Percentiles rank a stretch among this genome's conserved stretches.
These are phyloP conservation scores for Salminus brasiliensis DNA, from an alignment of 2,113 vertebrate genomes.

Conservation along the genomic window DNA sequence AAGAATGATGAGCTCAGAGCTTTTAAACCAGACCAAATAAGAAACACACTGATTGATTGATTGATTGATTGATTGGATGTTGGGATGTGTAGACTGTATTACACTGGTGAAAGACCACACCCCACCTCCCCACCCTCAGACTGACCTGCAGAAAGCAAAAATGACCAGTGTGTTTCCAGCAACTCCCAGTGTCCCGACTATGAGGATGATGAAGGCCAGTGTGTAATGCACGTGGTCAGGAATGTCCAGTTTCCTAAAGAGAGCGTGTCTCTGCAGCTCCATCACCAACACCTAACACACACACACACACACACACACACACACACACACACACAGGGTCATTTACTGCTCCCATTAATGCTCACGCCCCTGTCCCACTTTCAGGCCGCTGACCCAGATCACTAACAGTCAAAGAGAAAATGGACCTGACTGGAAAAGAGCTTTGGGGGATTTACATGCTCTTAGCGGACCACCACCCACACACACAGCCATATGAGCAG, in stretches of 20 bases:
- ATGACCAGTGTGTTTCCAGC: conserved; percentile 90
- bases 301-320: neutral
- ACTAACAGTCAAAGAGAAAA: conserved; percentile 1
- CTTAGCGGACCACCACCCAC: neutral
- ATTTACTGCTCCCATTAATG: neutral
- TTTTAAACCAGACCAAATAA: too few relatives aligned
- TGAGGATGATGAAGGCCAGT: conserved; percentile 82
- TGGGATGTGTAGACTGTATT: too few relatives aligned
- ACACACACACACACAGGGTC: neutral
- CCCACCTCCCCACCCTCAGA: neutral
- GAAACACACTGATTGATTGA: too few relatives aligned
- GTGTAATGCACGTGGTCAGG: conserved; percentile 87
- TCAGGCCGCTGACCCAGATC: neutral
- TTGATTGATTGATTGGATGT: too few relatives aligned
- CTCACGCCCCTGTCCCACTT: neutral
- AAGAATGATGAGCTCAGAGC: too few relatives aligned
- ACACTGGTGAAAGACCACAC: too few relatives aligned
- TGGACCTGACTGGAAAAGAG: neutral
- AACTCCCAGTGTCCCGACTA: conserved; percentile 85
- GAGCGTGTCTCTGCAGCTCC: conserved; percentile 70
- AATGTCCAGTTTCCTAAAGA: conserved; percentile 80
- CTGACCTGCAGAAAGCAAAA: conserved; percentile 91
- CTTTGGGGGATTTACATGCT: neutral
- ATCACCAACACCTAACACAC: conserved; percentile 50
- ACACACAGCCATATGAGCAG: neutral